phyloP scores from a whole-genome alignment of 2,888 invertebrate species.

The Hesperia comma region DNA sequence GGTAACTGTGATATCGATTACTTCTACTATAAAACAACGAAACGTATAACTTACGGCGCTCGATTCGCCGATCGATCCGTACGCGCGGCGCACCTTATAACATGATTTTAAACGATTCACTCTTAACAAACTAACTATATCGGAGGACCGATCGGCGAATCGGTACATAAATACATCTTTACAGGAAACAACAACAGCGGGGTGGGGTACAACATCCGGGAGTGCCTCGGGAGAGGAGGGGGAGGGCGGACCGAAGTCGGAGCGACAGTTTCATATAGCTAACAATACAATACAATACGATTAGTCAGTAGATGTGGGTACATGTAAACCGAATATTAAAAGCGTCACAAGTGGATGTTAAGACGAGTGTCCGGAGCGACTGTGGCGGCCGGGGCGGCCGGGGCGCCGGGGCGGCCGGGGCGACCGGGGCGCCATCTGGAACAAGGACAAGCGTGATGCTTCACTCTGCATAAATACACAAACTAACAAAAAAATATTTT shows the following conservation, averaged over 20 bases:
- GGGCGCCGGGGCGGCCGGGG: conserved; percentile 43
- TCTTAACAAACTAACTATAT: conserved; percentile 41
- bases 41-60: conserved; percentile 43
- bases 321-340: conserved; percentile 51
- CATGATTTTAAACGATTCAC: conserved; percentile 38
- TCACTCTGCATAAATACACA: too few species aligned
- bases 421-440: conserved; percentile 54
- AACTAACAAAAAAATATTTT: too few species aligned
- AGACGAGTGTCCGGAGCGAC: conserved; percentile 49
- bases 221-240: conserved; percentile 24
- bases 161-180: conserved; percentile 40
- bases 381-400: conserved; percentile 49
- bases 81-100: conserved; percentile 30
- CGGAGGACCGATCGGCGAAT: conserved; percentile 42
- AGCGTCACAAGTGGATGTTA: conserved; percentile 49
- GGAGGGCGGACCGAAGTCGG: conserved; percentile 43
- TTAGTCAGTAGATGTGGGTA: conserved; percentile 47
- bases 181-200: conserved; percentile 37
- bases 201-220: conserved; percentile 23
- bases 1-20: conserved; percentile 78
- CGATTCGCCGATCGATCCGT: conserved; percentile 42
- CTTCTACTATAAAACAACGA: conserved; percentile 56
- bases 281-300: conserved; percentile 42
- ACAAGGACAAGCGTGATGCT: conserved; percentile 29
- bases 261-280: conserved; percentile 45